These are phyloP conservation scores for Whitmania pigra DNA, from an alignment of 1,140 invertebrate genomes.

Conservation along the genomic window DNA sequence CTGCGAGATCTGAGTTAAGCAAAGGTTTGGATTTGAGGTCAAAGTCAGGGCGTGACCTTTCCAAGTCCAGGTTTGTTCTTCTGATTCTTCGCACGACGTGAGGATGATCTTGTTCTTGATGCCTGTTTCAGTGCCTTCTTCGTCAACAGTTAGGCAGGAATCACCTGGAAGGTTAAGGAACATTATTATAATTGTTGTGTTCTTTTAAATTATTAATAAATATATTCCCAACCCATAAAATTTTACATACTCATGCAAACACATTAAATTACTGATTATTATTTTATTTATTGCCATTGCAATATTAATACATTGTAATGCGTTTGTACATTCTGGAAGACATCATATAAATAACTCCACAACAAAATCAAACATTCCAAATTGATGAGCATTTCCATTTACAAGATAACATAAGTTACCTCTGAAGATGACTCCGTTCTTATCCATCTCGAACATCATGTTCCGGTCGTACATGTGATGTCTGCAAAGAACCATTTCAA, in stretches of 20 bases:
- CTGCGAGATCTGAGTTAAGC: conserved; percentile 9
- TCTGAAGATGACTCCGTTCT: neutral
- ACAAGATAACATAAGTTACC: neutral
- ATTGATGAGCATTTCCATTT: no score
- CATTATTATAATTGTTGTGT: neutral
- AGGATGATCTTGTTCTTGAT: conserved; percentile 8
- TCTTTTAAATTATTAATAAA: no score
- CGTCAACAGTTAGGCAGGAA: neutral
- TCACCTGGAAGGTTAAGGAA: neutral
- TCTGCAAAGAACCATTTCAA: conserved; percentile 21
- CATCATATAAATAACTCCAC: no score
- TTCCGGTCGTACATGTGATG: conserved; percentile 23
- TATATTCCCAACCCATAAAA: no score
- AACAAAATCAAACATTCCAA: no score
- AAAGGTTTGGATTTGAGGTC: conserved; percentile 12
- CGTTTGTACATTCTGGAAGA: no score
- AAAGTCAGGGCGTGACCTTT: neutral
- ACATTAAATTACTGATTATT: no score
- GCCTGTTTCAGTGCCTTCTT: neutral
- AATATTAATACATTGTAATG: no score
- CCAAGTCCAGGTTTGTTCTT: conserved; percentile 8
- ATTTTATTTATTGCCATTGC: no score
- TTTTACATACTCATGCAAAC: no score
- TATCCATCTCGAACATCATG: conserved; percentile 23
- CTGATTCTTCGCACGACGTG: neutral